Base-by-base conservation (phyloP, 2,888 invertebrate species). In the Tetragonula carbonaria region DNA sequence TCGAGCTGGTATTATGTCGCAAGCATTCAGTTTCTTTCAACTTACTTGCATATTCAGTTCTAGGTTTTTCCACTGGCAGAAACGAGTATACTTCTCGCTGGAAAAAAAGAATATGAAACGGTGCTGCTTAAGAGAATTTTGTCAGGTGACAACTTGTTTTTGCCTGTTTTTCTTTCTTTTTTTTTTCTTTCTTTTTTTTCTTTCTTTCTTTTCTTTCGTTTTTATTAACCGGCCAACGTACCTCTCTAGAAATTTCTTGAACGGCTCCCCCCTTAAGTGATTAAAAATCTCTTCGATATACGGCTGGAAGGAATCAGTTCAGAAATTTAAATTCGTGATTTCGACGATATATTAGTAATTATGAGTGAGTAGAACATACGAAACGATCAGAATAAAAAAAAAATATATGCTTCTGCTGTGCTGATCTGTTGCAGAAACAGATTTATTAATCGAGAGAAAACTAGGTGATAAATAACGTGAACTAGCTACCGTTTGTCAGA, bases 11-110 rank as follows among this genome's bases (percentile, higher is more conserved):
- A 62, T 23, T 8, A 5, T 0, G 13, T 21, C n/a, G 3, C 57
- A 13, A 57, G 4, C 13, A 13, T 13, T 45, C 2, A n/a, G 57
- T n/a, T n/a, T 57, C 0, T n/a, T 33, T 33, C 13, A 11, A 1
- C 71, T 45, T 95, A 98, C 98, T 96, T 99, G 98, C 95, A 99
- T 99, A 96, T 99, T 99, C 95, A 99, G 96, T 96, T 99, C 99
- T 96, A 99, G 96, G 95, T 99, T 99, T 96, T 99, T 99, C 99
- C 99, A 99, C 95, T 99, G 99, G 95, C 99, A 99, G 96, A 99
- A 99, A 94, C 99, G 97, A 92, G 99, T 99, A 96, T 99, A 99
- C 96, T 99, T 99, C 95, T 99, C 99, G 96, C 99, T 99, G 96
- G 45, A 45, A 45, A 45, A 45, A 45, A 81, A 97, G 33, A 96